Base-by-base conservation (phyloP, 2,888 invertebrate genomes). In the Ectemnius lituratus region DNA sequence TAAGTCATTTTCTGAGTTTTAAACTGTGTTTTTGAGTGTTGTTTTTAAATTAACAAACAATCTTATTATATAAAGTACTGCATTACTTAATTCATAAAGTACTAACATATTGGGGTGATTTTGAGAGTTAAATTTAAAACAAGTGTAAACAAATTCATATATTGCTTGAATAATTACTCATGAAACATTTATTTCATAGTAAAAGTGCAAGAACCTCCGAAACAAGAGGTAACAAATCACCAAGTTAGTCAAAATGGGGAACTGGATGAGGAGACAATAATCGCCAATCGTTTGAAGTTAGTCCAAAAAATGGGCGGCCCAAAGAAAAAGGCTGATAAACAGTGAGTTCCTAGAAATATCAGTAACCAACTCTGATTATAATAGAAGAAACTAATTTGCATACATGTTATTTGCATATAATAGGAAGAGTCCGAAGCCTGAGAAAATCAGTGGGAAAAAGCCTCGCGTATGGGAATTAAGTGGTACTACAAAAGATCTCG, bases 391-490 rank as follows among this genome's bases (percentile, higher is more conserved):
- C 3, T 23, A 23, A 23, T 23, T 23, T 3, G 23, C 23, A 23
- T 60, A 60, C 0, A 49, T 47, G 59, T 61, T 58, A 91, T 91
- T n/a, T 78, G 88, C 73, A 46, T 28, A 66, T 88, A 59, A 76
- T 85, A 91, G 93, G 87, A 92, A 92, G 89, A 91, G 92, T 85
- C 93, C 92, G 2, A 93, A 92, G 78, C 89, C 91, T 23, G 93
- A 94, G 58, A 95, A 95, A 88, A 37, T 37, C 8, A 94, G 95
- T 20, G 97, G 96, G 0, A 99, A 99, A 88, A 96, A 97, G 88
- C 97, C 97, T 0, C 94, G 97, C 67, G 94, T 96, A 67, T 99
- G 98, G 99, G 97, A 97, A 83, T 92, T 97, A 65, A 95, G 95
- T 57, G 98, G 97, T 37, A 95, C 93, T 64, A 91, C 93, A 13